Base-by-base conservation (phyloP, 2,888 invertebrate species). In the Caenorhabditis becei region DNA sequence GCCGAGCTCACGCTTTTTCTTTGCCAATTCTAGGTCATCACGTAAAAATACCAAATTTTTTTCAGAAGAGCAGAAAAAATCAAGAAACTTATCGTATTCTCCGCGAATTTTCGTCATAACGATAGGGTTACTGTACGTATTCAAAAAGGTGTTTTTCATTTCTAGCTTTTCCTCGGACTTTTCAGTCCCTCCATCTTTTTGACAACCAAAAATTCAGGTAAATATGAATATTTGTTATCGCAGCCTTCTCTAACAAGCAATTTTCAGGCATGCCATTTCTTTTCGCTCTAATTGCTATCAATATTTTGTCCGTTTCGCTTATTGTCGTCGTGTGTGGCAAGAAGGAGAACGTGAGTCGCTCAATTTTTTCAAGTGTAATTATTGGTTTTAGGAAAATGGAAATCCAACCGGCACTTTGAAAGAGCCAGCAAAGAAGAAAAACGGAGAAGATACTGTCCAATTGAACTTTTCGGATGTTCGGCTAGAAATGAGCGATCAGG, bases 261-360 rank as follows among this genome's bases (percentile, higher is more conserved):
- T 5, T n/a, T 41, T 24, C 59, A 59, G 37, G 2, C 11, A 74
- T 75, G 66, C 53, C 66, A 51, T 58, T 75, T 66, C 65, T 75
- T 59, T 61, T 66, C 53, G 75, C 61, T 66, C 66, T 75, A 26
- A 54, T 74, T 65, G 59, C 59, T 41, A 51, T 74, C 65, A 74
- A 74, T 49, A 49, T 74, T 66, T 44, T 75, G 53, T 75, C 66
- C 53, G 53, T 58, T 44, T 61, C 66, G n/a, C 59, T 75, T 8
- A 26, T 66, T 14, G 37, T 66, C 16, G 51, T 66, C 18, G 35
- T 47, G 47, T 74, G 74, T 63, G 59, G 74, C 35, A 74, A 74
- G 37, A 65, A 65, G 16, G 75, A 75, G 20, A 75, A 66, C 61
- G 66, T 66, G 20, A 16, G 51, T 59, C 56, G 4, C 8, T 20